Base-by-base conservation (phyloP, 2,113 vertebrate species). In the Platycercus adscitus region DNA sequence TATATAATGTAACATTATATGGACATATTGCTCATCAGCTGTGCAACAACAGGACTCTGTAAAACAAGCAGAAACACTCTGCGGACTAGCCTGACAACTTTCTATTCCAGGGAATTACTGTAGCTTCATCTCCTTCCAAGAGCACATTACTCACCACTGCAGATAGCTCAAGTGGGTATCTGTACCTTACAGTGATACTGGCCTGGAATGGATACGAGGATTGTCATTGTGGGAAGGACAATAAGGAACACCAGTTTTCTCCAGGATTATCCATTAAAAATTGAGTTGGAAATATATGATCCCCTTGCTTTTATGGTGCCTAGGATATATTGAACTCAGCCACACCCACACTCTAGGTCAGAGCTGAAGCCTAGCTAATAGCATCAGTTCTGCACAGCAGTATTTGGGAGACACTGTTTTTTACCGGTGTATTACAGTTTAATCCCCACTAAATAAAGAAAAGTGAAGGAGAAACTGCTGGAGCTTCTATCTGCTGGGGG, bases 321-420 rank as follows among this genome's bases (percentile, higher is more conserved):
- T 55, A 70, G 46, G 73, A 58, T 39, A 70, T 29, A 60, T 9
- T 31, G 28, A 92, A 35, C 15, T 50, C 9, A 3, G 70, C 20
- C 43, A 77, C 0, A 1, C 2, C 23, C 47, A 77, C 0, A 1
- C 2, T 46, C 33, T 44, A 53, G 63, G 68, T 17, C 41, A 80
- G 18, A 80, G 37, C 28, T 69, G 13, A 86, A 83, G 47, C 47
- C 60, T 50, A 82, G 60, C 31, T 88, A 80, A 86, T 8, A 64
- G 10, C 12, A 85, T 50, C 33, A 79, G 16, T 60, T 85, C 66
- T 47, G 31, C 8, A 65, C 33, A 61, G 17, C 39, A 78, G 17
- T n/a, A 60, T 53, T 77, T 63, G 35, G 50, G 24, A 86, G 75
- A 43, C 23, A 61, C 25, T 3, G 29, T 60, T 73, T 93, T 60